Evolutionary conservation across 2,888 invertebrate species (phyloP), one percentile per base, ranked within the genome.

Genomic region (Lissocephala sabroskyi): DNA sequence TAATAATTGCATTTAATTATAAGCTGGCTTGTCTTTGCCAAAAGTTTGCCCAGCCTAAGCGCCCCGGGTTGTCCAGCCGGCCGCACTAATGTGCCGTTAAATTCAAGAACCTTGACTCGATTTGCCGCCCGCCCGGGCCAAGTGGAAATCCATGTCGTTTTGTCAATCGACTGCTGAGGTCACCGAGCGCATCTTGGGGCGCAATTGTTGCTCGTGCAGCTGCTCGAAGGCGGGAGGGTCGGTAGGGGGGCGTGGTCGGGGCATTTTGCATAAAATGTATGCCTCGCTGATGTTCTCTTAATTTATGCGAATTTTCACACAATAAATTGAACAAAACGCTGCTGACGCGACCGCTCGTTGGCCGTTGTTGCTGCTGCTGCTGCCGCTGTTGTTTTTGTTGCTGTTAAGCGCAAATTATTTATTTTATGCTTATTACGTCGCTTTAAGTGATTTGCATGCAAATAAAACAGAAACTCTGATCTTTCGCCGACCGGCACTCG

Each of bases 1-100:
- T 76, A 74, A 79, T 81, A 81, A 80, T 80, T 80, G 79, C 80
- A 79, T 79, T 80, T 80, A 80, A 80, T 80, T 81, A 80, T 70
- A 73, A 76, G 61, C n/a, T 13, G 13, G n/a, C n/a, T n/a, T 13
- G 13, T 13, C 30, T 13, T 32, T n/a, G 62, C 65, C 63, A 59
- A 60, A 58, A 62, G 43, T 44, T 52, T 48, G n/a, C 33, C 9
- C 41, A 35, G 35, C 47, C 56, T 45, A 46, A 42, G 40, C 30
- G 28, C 37, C 37, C 19, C 3, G n/a, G 37, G 37, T n/a, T 3
- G 10, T 2, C 16, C 30, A 7, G 30, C 30, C 4, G n/a, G 3
- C 3, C 3, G 30, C 14, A 14, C 35, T 37, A 19, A 37, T 19
- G 18, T 18, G 13, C 18, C 18, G 37, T 37, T 37, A 18, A 17